Evolutionary conservation across 1,140 invertebrate genomes (phyloP), one percentile per base, ranked within the genome.

Genomic region (Pseudomyrmex gracilis): DNA sequence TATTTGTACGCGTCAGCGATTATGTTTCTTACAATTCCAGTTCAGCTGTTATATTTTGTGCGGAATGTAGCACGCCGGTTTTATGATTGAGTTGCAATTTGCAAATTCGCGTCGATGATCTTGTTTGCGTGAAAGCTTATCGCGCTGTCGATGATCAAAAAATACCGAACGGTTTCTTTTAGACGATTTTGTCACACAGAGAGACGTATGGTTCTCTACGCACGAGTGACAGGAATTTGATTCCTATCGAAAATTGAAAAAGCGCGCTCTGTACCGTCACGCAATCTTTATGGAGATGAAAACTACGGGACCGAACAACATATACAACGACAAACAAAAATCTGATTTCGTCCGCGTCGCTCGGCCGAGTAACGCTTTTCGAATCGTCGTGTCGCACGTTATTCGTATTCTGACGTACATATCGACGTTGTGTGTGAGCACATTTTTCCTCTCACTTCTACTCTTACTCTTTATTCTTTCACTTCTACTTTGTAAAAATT

Each of bases 191-290:
- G 61, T 67, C 20, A 47, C 34, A 47, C 49, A 53, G 49, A 53
- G 49, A 24, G 17, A 15, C 34, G 58, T 73, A 73, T 51, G 53
- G 15, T 57, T 12, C 61, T 68, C 53, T 17, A 24, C 45, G 17
- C 63, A 61, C 60, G 61, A 67, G 12, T 49, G 34, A 55, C 82
- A 85, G 74, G 77, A 85, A 88, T 88, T 87, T 87, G 86, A 88
- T 88, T 80, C 60, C 73, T 87, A 87, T 88, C 85, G 85, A 88
- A 85, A 88, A 88, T 88, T 88, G 87, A 87, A 88, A 85, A 82
- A 63, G 51, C 5, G 34, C 34, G 34, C 74, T 49, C 34, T 64
- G 47, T 55, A n/a, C 60, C 51, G 49, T 22, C 17, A 17, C 34
- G 70, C 86, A 87, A 87, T 87, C 82, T 87, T 87, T 87, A 87